Conservation (phyloP, 2,888 invertebrate genomes). For the Diachrysia chrysitis region DNA sequence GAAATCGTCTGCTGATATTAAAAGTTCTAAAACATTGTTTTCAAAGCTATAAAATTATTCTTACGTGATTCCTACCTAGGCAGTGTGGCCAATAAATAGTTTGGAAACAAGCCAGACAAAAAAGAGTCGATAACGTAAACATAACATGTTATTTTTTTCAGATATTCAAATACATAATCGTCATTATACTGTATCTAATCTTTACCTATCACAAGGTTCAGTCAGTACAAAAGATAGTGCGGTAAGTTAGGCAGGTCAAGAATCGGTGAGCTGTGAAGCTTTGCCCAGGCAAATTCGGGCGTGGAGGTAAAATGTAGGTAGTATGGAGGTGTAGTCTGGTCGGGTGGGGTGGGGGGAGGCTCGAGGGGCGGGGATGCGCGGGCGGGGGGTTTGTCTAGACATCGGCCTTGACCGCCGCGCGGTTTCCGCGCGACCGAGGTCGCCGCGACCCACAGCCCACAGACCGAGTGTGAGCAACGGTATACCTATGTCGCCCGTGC, state of each 20-base stretch:
- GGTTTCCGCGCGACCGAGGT: slow-evolving; percentile 86
- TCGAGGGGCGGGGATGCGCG: slow-evolving; percentile 62
- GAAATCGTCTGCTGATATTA: neutral
- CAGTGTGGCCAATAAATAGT: slow-evolving; percentile 22
- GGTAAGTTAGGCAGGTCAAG: slow-evolving; percentile 75
- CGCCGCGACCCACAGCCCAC: slow-evolving; percentile 82
- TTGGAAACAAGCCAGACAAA: slow-evolving; percentile 42
- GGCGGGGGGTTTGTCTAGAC: slow-evolving; percentile 83
- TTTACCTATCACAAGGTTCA: slow-evolving; percentile 43
- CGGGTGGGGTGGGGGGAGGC: slow-evolving; percentile 60
- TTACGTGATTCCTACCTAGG: slow-evolving; percentile 31
- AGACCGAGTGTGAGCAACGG: slow-evolving; percentile 76
- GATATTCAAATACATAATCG: slow-evolving; percentile 39
- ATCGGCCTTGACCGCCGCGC: slow-evolving; percentile 86
- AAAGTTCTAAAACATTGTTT: slow-evolving; percentile 6
- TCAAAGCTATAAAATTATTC: slow-evolving; percentile 11
- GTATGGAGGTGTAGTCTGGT: slow-evolving; percentile 61
- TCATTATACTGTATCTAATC: slow-evolving; percentile 46
- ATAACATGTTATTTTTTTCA: slow-evolving; percentile 25
- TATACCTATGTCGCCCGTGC: slow-evolving; percentile 49
- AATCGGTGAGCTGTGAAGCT: slow-evolving; percentile 61
- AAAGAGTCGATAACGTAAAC: slow-evolving; percentile 40
- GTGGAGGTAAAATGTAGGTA: slow-evolving; percentile 78
- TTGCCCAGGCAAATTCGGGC: slow-evolving; percentile 77
- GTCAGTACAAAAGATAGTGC: slow-evolving; percentile 23